Percentiles rank a stretch among this genome's conserved stretches.
Evolutionary conservation across 2,888 invertebrate genomes (phyloP).

Genomic region (Campoletis raptor): DNA sequence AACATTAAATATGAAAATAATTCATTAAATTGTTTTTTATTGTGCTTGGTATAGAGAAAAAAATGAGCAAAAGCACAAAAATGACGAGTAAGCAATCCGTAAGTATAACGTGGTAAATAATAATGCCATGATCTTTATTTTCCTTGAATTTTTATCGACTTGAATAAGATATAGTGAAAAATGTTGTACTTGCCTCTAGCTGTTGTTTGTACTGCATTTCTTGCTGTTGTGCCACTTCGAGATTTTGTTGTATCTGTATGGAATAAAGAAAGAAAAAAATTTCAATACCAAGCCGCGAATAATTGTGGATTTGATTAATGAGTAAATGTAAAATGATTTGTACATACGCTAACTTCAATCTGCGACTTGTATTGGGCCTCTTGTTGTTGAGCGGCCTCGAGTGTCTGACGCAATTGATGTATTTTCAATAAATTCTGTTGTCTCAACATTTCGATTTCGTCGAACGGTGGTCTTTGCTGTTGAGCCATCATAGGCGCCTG

Average conservation of each 20-base stretch:
- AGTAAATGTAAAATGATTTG: conserved; percentile 77
- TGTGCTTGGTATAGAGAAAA: background rate
- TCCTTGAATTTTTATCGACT: background rate
- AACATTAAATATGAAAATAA: background rate
- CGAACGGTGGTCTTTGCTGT: conserved; percentile 85
- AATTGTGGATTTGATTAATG: background rate
- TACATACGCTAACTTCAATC: conserved; percentile 90
- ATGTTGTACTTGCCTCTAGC: conserved; percentile 87
- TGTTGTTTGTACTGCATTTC: conserved; percentile 92
- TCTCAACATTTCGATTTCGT: conserved; percentile 90
- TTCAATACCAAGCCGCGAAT: conserved; percentile 5
- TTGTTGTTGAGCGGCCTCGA: conserved; percentile 93
- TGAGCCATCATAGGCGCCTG: conserved; percentile 77
- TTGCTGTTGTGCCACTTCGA: conserved; percentile 92
- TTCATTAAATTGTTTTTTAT: no score
- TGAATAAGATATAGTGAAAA: background rate
- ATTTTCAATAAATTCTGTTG: conserved; percentile 93
- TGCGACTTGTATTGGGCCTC: conserved; percentile 92
- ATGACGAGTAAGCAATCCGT: background rate
- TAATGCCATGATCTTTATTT: background rate
- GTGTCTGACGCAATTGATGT: conserved; percentile 90
- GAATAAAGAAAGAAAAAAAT: background rate
- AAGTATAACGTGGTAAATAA: background rate
- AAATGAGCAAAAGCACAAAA: background rate
- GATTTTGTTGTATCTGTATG: conserved; percentile 87